Evolutionary conservation across 2,888 invertebrate species (phyloP).

Genomic region (Drosophila gaucha): DNA sequence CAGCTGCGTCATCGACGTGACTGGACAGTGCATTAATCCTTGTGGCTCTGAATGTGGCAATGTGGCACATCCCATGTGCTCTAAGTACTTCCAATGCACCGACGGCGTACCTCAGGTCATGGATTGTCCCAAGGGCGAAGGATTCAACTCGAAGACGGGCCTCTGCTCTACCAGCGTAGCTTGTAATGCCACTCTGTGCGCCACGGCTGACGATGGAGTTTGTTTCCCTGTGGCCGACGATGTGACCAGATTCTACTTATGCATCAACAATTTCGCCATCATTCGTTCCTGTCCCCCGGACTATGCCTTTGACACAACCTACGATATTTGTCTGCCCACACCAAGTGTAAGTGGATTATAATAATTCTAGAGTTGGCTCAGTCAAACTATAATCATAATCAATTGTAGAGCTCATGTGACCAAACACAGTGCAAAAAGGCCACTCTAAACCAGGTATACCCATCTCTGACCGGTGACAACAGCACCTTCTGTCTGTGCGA

Average conservation of each 20-base stretch:
- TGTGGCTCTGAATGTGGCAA: conserved; percentile 60
- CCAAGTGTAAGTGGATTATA: conserved; percentile 67
- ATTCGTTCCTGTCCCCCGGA: conserved; percentile 46
- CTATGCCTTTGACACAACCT: conserved; percentile 14
- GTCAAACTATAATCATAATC: not conserved
- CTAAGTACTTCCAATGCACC: conserved; percentile 74
- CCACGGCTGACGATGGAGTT: conserved; percentile 44
- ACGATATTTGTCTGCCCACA: conserved; percentile 42
- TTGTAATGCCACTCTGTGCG: conserved; percentile 64
- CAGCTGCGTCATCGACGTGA: conserved; percentile 61
- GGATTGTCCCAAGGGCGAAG: conserved; percentile 59
- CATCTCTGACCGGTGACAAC: conserved; percentile 48
- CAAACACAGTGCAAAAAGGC: conserved; percentile 39
- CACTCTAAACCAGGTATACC: conserved; percentile 16
- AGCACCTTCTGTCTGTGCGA: conserved; percentile 67
- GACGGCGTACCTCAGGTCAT: conserved; percentile 65
- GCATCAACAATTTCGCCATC: conserved; percentile 42
- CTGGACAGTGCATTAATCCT: conserved; percentile 77
- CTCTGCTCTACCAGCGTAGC: conserved; percentile 45
- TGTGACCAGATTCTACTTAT: conserved; percentile 60
- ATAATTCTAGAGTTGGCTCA: no score
- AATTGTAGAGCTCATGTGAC: conserved; percentile 62
- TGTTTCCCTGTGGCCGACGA: conserved; percentile 59
- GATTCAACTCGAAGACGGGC: conserved; percentile 55
- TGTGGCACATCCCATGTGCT: conserved; percentile 76